Evolutionary conservation across 2,113 vertebrate genomes (phyloP).

Genomic region (Pseudolaguvia tuberculata): DNA sequence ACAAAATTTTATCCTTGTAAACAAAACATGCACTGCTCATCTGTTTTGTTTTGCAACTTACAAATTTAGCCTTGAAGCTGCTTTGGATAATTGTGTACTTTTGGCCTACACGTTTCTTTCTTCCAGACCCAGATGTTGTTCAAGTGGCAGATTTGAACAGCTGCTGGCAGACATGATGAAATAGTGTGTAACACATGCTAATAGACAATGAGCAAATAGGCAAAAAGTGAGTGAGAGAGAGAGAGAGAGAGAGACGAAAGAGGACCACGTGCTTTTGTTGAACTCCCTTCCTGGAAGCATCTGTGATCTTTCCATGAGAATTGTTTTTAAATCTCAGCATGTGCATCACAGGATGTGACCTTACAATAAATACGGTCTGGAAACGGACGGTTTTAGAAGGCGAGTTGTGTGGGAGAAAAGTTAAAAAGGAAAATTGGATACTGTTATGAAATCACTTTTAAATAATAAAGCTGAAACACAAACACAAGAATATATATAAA

Average conservation of each 20-base stretch:
- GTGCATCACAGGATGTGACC: constrained; percentile 50
- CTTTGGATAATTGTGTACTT: not conserved
- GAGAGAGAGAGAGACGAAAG: not conserved
- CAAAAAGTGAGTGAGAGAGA: not conserved
- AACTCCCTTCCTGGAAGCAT: constrained; percentile 42
- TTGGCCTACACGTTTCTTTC: not conserved
- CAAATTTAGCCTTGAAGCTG: not conserved
- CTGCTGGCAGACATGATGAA: constrained; percentile 42
- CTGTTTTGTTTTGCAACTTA: not conserved
- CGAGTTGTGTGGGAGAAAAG: not conserved
- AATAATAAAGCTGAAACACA: not conserved
- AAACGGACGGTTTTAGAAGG: not conserved
- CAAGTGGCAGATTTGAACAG: constrained; percentile 6
- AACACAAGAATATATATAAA: not conserved
- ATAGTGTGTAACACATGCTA: constrained; percentile 30
- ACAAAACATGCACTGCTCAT: not conserved
- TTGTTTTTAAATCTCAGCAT: constrained; percentile 26
- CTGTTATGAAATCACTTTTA: not conserved
- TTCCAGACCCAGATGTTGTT: constrained; percentile 31
- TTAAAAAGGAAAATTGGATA: not conserved
- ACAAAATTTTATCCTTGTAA: not conserved
- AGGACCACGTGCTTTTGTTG: not conserved
- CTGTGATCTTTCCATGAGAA: constrained; percentile 40
- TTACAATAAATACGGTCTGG: constrained; percentile 39
- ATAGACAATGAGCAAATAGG: not conserved